phyloP scores from a whole-genome alignment of 2,888 invertebrate species.

The Micropterix aruncella region DNA sequence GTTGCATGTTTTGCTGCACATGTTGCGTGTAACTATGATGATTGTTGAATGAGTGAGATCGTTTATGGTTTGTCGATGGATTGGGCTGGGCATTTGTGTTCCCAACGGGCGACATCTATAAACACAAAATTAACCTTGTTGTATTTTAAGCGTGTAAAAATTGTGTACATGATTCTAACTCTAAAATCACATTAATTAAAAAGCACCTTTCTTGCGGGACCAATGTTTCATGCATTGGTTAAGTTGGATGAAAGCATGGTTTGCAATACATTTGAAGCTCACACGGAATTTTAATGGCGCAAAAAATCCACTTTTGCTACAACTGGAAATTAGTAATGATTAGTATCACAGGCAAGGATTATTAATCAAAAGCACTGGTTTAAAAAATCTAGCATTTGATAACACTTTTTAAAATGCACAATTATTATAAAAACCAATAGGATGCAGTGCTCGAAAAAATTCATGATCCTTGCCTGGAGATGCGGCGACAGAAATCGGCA shows the following conservation, averaged over 20 bases:
- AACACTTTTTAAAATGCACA: conserved; percentile 27
- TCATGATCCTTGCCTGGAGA: conserved; percentile 45
- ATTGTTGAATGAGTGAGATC: conserved; percentile 55
- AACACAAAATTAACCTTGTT: conserved; percentile 2
- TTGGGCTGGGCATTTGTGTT: conserved; percentile 26
- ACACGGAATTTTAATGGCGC: too few relatives aligned
- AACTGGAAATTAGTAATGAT: conserved; percentile 24
- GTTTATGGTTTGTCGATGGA: conserved; percentile 43
- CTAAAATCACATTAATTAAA: too few relatives aligned
- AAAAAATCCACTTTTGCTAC: neutral
- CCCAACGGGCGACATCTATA: conserved; percentile 50
- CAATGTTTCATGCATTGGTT: too few relatives aligned
- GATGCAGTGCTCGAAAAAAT: conserved; percentile 23
- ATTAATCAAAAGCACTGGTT: conserved; percentile 42
- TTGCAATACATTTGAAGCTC: too few relatives aligned
- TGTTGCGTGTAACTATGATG: conserved; percentile 55
- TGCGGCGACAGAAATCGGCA: conserved; percentile 50
- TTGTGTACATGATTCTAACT: too few relatives aligned
- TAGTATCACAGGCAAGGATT: conserved; percentile 45
- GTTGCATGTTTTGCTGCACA: conserved; percentile 36
- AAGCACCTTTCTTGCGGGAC: too few relatives aligned
- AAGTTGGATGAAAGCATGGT: too few relatives aligned
- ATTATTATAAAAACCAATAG: conserved; percentile 27
- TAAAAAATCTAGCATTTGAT: conserved; percentile 14
- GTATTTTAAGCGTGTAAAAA: too few relatives aligned